A percentile compares a stretch with the other conserved stretches of the same genome.
phyloP scores from a whole-genome alignment of 2,888 invertebrate genomes.

The Macropis europaea region DNA sequence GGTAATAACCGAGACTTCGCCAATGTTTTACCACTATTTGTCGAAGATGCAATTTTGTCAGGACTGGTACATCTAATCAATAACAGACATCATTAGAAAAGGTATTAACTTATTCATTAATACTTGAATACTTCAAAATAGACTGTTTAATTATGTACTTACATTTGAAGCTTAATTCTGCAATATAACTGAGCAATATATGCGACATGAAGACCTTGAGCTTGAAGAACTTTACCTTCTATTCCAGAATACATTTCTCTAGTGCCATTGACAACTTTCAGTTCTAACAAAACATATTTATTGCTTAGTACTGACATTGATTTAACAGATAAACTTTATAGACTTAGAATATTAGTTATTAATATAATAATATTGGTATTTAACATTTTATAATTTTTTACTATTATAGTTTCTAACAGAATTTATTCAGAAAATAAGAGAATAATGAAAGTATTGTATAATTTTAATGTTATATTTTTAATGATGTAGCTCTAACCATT shows the following conservation, averaged over 20 bases:
- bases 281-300: slow-evolving; percentile 63
- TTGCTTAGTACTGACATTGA: not conserved
- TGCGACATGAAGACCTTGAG: slow-evolving; percentile 77
- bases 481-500: slow-evolving; percentile 61
- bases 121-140: no score
- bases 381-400: not conserved
- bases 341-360: not conserved
- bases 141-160: slow-evolving; percentile 29
- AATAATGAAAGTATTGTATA: no score
- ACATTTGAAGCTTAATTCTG: slow-evolving; percentile 76
- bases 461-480: not conserved
- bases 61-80: slow-evolving; percentile 71
- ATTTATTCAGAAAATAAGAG: no score
- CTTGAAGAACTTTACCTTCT: slow-evolving; percentile 77
- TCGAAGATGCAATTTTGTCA: slow-evolving; percentile 67
- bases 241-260: slow-evolving; percentile 76
- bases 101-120: not conserved
- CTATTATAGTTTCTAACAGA: no score
- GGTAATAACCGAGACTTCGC: slow-evolving; percentile 80
- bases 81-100: slow-evolving; percentile 2
- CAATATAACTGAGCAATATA: slow-evolving; percentile 78
- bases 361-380: not conserved
- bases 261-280: slow-evolving; percentile 71
- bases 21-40: slow-evolving; percentile 76
- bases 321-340: not conserved